Conservation (phyloP, 2,888 invertebrate species). For the Ophion ventricosus region DNA sequence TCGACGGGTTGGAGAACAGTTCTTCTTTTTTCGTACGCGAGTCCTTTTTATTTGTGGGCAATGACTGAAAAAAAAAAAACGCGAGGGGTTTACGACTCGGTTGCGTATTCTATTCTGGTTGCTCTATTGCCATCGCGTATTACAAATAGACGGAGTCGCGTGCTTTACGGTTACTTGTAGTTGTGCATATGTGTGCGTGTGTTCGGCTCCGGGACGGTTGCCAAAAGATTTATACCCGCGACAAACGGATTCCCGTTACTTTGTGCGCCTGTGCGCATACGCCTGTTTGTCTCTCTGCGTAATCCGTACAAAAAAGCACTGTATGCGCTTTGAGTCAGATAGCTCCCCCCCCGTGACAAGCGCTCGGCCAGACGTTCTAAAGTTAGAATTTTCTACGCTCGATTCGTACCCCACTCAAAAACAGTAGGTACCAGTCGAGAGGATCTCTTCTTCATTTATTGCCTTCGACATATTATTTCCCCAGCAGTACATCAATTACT, state of each 20-base stretch:
- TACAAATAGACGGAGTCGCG: slow-evolving; percentile 64
- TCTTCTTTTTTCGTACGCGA: not conserved
- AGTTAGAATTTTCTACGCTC: slow-evolving; percentile 54
- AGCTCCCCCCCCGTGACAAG: slow-evolving; percentile 10
- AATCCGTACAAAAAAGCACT: slow-evolving; percentile 16
- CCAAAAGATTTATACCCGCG: slow-evolving; percentile 55
- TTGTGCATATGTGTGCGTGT: not conserved
- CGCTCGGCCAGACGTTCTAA: slow-evolving; percentile 56
- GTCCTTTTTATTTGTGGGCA: slow-evolving; percentile 1
- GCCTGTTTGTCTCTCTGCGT: slow-evolving; percentile 1
- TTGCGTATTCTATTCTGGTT: slow-evolving; percentile 69
- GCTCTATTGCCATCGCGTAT: slow-evolving; percentile 51
- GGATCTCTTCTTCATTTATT: not conserved
- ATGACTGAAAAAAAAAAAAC: slow-evolving; percentile 3
- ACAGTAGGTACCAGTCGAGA: not conserved
- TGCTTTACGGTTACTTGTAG: slow-evolving; percentile 40
- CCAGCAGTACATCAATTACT: not conserved
- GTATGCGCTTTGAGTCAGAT: slow-evolving; percentile 22
- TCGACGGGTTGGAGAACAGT: not conserved
- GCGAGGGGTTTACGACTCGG: not conserved
- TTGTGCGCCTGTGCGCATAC: not conserved
- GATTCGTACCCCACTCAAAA: slow-evolving; percentile 42
- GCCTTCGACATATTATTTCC: not conserved
- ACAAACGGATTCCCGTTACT: slow-evolving; percentile 40
- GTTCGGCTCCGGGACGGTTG: slow-evolving; percentile 32